Conservation (phyloP, 2,113 vertebrate genomes). For the Poeciliopsis turrubarensis region DNA sequence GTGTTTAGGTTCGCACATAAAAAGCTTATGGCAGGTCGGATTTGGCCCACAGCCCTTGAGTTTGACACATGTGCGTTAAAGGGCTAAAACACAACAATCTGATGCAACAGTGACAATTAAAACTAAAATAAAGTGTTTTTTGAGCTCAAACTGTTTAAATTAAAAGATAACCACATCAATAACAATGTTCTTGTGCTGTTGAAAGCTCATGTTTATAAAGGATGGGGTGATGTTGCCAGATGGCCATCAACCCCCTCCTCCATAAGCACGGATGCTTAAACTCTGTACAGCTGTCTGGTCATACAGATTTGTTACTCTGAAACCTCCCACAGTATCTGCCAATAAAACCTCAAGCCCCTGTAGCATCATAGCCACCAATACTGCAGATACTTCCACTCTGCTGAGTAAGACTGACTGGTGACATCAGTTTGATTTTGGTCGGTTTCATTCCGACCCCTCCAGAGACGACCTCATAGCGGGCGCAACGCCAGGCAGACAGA, state of each 20-base stretch:
- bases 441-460: neutral
- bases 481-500: constrained; percentile 66
- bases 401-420: constrained; percentile 6
- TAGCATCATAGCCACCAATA: constrained; percentile 12
- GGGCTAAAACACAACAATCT: neutral
- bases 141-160: neutral
- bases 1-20: no score
- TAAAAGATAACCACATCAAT: neutral
- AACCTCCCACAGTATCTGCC: constrained; percentile 1
- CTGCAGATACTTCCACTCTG: neutral
- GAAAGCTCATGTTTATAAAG: constrained; percentile 4
- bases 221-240: constrained; percentile 45
- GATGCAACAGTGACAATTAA: neutral
- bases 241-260: constrained; percentile 40
- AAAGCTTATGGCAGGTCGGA: no score
- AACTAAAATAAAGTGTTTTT: neutral
- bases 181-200: neutral
- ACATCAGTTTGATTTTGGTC: neutral
- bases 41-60: no score
- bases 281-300: constrained; percentile 19
- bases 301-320: constrained; percentile 3
- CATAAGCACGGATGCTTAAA: constrained; percentile 41
- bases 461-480: constrained; percentile 25
- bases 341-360: constrained; percentile 11
- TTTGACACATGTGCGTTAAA: no score